Base-by-base conservation (phyloP, 1,140 invertebrate genomes). In the Halotydeus destructor region DNA sequence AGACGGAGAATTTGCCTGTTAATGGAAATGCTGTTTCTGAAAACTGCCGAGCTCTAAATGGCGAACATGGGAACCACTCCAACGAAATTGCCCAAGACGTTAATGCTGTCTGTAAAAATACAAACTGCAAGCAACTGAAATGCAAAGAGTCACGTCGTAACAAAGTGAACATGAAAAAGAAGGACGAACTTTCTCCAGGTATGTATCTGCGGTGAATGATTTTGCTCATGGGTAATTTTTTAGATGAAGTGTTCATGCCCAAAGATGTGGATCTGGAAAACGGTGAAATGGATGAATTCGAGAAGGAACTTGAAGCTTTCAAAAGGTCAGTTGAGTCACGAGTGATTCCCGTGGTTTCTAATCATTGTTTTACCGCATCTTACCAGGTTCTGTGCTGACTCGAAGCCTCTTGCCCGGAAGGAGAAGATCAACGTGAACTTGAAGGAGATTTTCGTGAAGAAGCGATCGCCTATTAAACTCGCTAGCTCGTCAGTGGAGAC, bases 221-320 rank as follows among this genome's bases (percentile, higher is more conserved):
- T 11, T 28, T 30, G 24, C 44, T 18, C 12, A 16, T 22, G 35
- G 4, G 38, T 31, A 27, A 33, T 30, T 14, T 30, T 40, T 48
- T 63, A 75, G 75, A 77, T 59, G 76, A 70, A 56, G 72, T 78
- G 53, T 78, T 78, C 62, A 68, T 70, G 50, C 75, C 76, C 37
- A 74, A 73, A 63, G 72, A 76, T 58, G 70, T 74, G 57, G 72
- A 75, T 59, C 60, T 75, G 44, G 74, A 76, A 56, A 70, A 74
- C 54, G 71, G 70, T 14, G 74, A 77, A 49, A 66, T 78, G 58
- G 76, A 78, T 59, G 74, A 76, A 46, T 69, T 69, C 31, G 76
- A 78, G 50, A 61, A 71, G 30, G 75, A 79, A 56, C 56, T 78
- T 47, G 76, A 79, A 58, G 75, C 73, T 30, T 79, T 79, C 57